These are phyloP conservation scores for Malacoctenus gilli DNA, from an alignment of 2,797 vertebrate species.

Conservation along the genomic window DNA sequence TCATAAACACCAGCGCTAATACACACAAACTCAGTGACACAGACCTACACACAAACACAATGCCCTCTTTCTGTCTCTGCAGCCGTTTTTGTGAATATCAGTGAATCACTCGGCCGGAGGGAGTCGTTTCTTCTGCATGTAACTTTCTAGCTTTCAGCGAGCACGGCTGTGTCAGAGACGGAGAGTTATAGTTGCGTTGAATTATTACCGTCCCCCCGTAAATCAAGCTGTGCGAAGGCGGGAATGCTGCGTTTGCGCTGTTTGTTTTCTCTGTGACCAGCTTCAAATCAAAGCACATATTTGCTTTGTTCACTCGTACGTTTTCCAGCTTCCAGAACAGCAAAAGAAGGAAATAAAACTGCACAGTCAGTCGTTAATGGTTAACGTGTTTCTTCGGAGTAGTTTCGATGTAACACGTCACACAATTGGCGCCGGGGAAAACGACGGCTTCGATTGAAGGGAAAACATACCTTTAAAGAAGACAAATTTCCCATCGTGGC, in stretches of 20 bases:
- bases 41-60: slow-evolving; percentile 17
- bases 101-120: slow-evolving; percentile 39
- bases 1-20: slow-evolving; percentile 17
- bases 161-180: neutral
- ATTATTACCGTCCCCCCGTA: slow-evolving; percentile 37
- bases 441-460: neutral
- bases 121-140: slow-evolving; percentile 18
- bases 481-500: slow-evolving; percentile 94
- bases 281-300: slow-evolving; percentile 43
- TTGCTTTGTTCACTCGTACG: slow-evolving; percentile 10
- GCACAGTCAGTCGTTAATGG: no score
- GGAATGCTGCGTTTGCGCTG: slow-evolving; percentile 44
- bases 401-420: no score
- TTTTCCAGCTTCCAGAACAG: slow-evolving; percentile 27
- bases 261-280: slow-evolving; percentile 30
- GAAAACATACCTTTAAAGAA: slow-evolving; percentile 92
- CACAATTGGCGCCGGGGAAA: no score
- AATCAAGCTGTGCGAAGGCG: slow-evolving; percentile 23
- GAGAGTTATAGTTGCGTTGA: slow-evolving; percentile 35
- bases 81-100: slow-evolving; percentile 15
- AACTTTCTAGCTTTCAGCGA: slow-evolving; percentile 28
- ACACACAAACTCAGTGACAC: neutral
- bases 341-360: no score
- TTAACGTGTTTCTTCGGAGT: no score
- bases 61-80: slow-evolving; percentile 9